Base-by-base conservation (phyloP, 64 coral and sea anemone species). In the Catalaphyllia jardinei region DNA sequence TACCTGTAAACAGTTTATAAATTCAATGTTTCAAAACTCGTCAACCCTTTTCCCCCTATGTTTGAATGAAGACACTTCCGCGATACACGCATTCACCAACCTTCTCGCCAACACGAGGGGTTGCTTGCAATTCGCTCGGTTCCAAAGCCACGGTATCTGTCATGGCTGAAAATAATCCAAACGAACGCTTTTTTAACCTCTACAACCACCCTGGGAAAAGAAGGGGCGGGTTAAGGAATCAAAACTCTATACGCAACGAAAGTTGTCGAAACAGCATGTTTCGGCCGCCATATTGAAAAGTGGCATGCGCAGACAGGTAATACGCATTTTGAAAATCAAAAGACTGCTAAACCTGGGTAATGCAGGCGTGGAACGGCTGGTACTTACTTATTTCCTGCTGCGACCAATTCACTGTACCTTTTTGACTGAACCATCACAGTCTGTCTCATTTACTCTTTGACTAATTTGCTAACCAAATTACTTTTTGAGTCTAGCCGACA, bases 221-320 rank as follows among this genome's bases (percentile, higher is more conserved):
- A 65, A 20, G 31, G 17, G 4, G 11, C 29, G 38, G 14, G 9
- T 65, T 46, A 13, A 15, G 29, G 79, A 39, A 83, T 13, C 17
- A 67, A 83, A 18, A 62, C 6, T 24, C 52, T 57, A 57, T 0
- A 46, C 7, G 42, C 42, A 46, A 6, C 42, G 42, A 46, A 46
- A 46, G 49, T 77, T 24, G 16, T 77, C 39, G 35, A 50, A 7
- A 77, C 74, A n/a, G 74, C 74, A 77, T 55, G 79, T 55, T 64
- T 19, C 2, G 10, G 59, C 79, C 79, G 79, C 79, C 79, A 83
- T 83, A 30, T 83, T 83, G 79, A 29, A 65, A 80, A 82, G 39
- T 10, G 49, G 54, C 54, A 57, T 57, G 74, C 74, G 35, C 39
- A 77, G 6, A 77, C 13, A 20, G 31, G 8, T 51, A 50, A 2